These are phyloP conservation scores for Chiloscyllium punctatum DNA, from an alignment of 2,797 vertebrate genomes.

Conservation along the genomic window DNA sequence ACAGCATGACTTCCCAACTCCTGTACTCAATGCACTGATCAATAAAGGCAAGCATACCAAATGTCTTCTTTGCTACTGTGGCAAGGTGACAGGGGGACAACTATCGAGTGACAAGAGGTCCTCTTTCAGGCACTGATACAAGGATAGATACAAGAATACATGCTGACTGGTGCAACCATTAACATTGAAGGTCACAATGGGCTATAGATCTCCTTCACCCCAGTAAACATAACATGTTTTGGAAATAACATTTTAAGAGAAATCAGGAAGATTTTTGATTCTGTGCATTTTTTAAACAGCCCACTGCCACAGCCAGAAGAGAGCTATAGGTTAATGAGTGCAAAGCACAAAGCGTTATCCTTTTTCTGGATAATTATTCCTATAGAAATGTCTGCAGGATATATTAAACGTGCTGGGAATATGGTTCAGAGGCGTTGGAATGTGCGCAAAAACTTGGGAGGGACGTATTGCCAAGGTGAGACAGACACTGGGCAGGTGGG, in stretches of 20 bases:
- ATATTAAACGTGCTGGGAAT: too few relatives aligned
- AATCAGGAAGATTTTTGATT: background rate
- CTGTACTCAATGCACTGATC: too few relatives aligned
- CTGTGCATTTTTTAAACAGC: background rate
- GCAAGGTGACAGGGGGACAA: too few relatives aligned
- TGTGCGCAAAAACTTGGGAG: too few relatives aligned
- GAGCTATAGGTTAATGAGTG: background rate
- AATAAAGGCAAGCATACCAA: too few relatives aligned
- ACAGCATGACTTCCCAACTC: too few relatives aligned
- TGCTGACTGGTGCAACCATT: background rate
- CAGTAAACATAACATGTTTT: background rate
- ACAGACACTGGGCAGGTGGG: too few relatives aligned
- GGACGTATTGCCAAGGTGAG: too few relatives aligned
- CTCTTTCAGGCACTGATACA: background rate
- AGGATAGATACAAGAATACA: background rate
- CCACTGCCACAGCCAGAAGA: background rate
- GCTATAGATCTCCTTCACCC: background rate
- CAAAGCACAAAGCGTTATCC: background rate
- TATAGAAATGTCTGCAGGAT: background rate
- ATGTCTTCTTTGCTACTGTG: too few relatives aligned
- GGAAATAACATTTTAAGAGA: background rate
- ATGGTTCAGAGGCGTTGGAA: too few relatives aligned
- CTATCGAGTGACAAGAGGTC: too few relatives aligned
- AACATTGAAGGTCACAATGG: background rate
- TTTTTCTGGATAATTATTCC: background rate